Conservation (phyloP, 2,797 vertebrate species). For the Sebastes minor region DNA sequence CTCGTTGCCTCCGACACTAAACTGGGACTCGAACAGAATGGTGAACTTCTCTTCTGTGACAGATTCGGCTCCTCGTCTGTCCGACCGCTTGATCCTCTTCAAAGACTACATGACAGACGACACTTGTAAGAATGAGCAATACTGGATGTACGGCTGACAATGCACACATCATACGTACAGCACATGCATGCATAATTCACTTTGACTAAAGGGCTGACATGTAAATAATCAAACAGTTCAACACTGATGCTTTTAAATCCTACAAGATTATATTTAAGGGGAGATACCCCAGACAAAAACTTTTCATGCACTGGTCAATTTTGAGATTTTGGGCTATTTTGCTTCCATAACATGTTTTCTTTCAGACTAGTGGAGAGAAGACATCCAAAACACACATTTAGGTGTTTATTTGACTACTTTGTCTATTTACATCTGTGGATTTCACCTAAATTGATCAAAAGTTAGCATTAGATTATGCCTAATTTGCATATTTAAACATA, state of each 20-base stretch:
- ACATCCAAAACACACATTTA: too few relatives aligned
- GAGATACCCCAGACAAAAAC: too few relatives aligned
- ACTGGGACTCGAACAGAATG: slow-evolving; percentile 96
- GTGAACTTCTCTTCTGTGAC: slow-evolving; percentile 99
- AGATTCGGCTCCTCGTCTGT: slow-evolving; percentile 94
- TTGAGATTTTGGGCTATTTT: too few relatives aligned
- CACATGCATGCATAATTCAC: slow-evolving; percentile 23
- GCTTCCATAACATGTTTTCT: too few relatives aligned
- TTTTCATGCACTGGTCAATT: too few relatives aligned
- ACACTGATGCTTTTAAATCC: background rate
- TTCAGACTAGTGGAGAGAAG: too few relatives aligned
- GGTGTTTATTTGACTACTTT: too few relatives aligned
- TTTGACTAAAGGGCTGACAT: background rate
- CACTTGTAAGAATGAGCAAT: background rate
- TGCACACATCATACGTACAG: background rate
- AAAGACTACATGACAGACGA: slow-evolving; percentile 83
- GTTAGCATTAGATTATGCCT: too few relatives aligned
- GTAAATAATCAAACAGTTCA: slow-evolving; percentile 18
- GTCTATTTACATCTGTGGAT: too few relatives aligned
- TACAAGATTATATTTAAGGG: background rate
- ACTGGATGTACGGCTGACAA: background rate
- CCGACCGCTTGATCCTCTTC: slow-evolving; percentile 96
- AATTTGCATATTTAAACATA: too few relatives aligned
- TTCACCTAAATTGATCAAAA: too few relatives aligned
- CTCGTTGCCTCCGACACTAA: slow-evolving; percentile 96